Evolutionary conservation across 2,113 vertebrate genomes (phyloP).

Genomic region (Herpailurus yagouaroundi): DNA sequence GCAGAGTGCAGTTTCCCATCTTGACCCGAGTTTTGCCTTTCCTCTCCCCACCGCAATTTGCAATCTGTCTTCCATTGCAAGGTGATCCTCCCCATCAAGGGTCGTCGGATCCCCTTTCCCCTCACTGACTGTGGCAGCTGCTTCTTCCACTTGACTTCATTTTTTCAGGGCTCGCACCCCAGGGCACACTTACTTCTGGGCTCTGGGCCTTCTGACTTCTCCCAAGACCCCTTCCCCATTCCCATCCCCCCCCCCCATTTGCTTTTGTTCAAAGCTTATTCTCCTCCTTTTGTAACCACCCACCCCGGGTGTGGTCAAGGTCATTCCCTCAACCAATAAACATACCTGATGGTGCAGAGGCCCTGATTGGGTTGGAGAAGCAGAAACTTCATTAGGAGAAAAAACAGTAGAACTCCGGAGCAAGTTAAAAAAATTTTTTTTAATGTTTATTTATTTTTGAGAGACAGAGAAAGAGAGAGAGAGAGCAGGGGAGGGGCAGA

Average conservation of each 20-base stretch:
- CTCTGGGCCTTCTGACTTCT: not conserved
- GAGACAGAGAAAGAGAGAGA: too few relatives aligned
- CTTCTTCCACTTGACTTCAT: not conserved
- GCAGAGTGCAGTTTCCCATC: accelerated
- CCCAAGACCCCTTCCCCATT: not conserved
- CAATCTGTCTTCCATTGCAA: not conserved
- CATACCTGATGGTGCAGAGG: not conserved
- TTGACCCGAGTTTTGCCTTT: not conserved
- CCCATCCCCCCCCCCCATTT: not conserved
- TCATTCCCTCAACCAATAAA: not conserved
- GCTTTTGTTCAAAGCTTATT: not conserved
- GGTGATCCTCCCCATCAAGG: not conserved
- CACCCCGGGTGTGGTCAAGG: not conserved
- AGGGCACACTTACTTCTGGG: not conserved
- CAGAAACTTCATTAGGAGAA: not conserved
- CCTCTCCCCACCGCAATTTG: not conserved
- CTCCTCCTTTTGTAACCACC: not conserved
- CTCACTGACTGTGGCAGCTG: not conserved
- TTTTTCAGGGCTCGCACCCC: too few relatives aligned
- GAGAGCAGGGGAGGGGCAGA: too few relatives aligned
- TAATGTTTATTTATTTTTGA: too few relatives aligned
- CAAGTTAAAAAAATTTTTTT: not conserved
- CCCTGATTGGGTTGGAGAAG: not conserved
- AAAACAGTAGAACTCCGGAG: not conserved
- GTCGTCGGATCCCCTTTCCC: too few relatives aligned